Conservation (phyloP, 2,113 vertebrate genomes). For the Pterophyllum scalare region DNA sequence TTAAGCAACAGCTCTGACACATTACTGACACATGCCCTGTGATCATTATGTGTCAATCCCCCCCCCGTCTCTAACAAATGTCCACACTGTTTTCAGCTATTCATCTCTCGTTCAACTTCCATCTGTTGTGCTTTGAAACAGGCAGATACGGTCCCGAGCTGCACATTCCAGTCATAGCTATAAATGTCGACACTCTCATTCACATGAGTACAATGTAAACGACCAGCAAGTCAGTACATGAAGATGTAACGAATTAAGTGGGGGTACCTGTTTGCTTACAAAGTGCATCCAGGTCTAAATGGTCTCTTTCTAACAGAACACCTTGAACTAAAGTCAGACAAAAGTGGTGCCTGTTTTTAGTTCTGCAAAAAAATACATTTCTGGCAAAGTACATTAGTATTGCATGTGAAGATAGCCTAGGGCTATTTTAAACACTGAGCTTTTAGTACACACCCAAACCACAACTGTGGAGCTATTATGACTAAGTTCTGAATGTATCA, state of each 20-base stretch:
- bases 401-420: slow-evolving; percentile 5
- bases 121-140: slow-evolving; percentile 53
- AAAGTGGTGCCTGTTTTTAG: not conserved
- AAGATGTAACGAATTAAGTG: slow-evolving; percentile 9
- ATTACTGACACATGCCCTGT: not conserved
- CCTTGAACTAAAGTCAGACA: not conserved
- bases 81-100: not conserved
- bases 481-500: not conserved
- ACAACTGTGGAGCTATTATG: not conserved
- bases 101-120: slow-evolving; percentile 28
- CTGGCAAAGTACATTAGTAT: not conserved
- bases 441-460: slow-evolving; percentile 34
- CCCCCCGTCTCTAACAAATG: not conserved
- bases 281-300: not conserved
- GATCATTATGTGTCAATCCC: not conserved
- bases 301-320: not conserved
- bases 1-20: not conserved
- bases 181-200: slow-evolving; percentile 60
- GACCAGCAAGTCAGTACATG: slow-evolving; percentile 67
- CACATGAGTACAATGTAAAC: slow-evolving; percentile 35
- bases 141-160: slow-evolving; percentile 46
- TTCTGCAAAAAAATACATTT: not conserved
- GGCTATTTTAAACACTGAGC: not conserved
- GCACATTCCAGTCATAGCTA: slow-evolving; percentile 79
- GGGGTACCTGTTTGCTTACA: not conserved